Percentiles rank a stretch among this genome's conserved stretches.
Evolutionary conservation across 2,113 vertebrate genomes (phyloP).

Genomic region (Neogale vison): DNA sequence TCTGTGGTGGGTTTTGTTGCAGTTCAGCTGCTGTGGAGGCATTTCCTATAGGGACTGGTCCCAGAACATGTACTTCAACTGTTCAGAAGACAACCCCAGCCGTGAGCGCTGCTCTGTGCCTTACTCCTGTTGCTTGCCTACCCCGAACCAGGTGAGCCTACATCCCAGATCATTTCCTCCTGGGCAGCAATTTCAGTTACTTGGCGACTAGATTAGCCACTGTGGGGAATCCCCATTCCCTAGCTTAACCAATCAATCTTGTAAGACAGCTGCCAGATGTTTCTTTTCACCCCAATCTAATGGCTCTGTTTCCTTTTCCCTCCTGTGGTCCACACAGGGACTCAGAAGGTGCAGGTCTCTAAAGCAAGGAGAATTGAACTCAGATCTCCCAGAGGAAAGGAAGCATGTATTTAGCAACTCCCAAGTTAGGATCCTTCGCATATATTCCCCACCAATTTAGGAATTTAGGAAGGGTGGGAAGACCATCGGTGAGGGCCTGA

Average conservation of each 20-base stretch:
- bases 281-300: background rate
- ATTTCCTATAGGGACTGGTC: slow-evolving; percentile 92
- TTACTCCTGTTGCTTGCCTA: slow-evolving; percentile 91
- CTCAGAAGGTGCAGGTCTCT: background rate
- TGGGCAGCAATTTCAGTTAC: background rate
- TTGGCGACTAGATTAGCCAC: background rate
- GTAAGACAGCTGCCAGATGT: background rate
- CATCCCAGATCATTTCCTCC: background rate
- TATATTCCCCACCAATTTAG: background rate
- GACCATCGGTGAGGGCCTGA: background rate
- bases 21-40: slow-evolving; percentile 94
- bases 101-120: slow-evolving; percentile 94
- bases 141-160: slow-evolving; percentile 82
- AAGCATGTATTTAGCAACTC: background rate
- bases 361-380: background rate
- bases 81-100: slow-evolving; percentile 88
- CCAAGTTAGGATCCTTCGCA: background rate
- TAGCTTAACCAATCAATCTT: background rate
- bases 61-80: slow-evolving; percentile 94
- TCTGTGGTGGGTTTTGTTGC: slow-evolving; percentile 27
- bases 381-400: background rate
- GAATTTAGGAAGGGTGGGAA: background rate
- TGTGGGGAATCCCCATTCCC: background rate
- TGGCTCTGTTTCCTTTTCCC: background rate
- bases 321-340: background rate